Base-by-base conservation (phyloP, 2,797 vertebrate genomes). In the Acestrorhynchus altus region DNA sequence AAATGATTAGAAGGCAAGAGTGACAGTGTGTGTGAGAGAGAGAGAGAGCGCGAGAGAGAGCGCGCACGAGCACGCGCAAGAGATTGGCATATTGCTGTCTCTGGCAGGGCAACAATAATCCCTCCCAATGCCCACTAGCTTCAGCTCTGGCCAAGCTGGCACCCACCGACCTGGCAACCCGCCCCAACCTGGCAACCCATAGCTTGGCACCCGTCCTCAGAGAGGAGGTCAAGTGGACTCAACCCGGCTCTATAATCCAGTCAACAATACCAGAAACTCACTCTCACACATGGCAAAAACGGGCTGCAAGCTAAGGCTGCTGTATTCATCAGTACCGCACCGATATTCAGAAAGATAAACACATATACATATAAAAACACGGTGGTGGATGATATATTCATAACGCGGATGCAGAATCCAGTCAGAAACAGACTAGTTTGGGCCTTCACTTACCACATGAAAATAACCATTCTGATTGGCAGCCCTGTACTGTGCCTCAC, bases 201-300 rank as follows among this genome's bases (percentile, higher is more conserved):
- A 42, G 9, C 20, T 22, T 4, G 3, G 35, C 26, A 59, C 39
- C 60, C 42, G 31, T 20, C 54, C 63, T 68, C 12, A 52, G 51
- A 78, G 66, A 68, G 12, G 63, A 76, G 83, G 75, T 83, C 81
- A 85, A 83, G 61, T 8, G 42, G 64, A 66, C 72, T 54, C 59
- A 72, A 64, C 75, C 73, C 40, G 16, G 15, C 31, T 49, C 28
- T 2, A 40, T 61, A 72, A 75, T 61, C 72, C 68, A 7, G 44
- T 44, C 44, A 76, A 63, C 20, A 68, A 66, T 56, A 56, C 52
- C 52, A 56, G 3, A 10, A 7, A n/a, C 49, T 18, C 18, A 12
- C 16, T 16, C 26, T 46, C 18, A 64, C 22, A 28, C n/a, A 24
- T 44, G n/a, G n/a, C n/a, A n/a, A n/a, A n/a, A n/a, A n/a, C n/a